phyloP scores from a whole-genome alignment of 2,797 vertebrate genomes.

The Sebastes iracundus region DNA sequence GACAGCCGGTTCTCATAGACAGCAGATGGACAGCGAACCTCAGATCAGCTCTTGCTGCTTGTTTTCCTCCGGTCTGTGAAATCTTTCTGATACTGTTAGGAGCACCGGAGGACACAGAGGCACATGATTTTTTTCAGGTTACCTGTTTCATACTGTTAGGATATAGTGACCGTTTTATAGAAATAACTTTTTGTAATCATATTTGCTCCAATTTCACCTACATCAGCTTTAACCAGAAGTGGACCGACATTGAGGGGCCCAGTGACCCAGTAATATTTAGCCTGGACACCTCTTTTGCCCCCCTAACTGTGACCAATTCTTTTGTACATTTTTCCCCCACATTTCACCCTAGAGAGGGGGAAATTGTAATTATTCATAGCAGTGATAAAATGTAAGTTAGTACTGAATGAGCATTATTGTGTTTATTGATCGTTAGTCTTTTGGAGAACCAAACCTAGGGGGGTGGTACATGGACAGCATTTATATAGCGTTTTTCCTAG shows the following conservation, averaged over 20 bases:
- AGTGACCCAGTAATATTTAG: not conserved
- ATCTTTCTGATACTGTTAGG: fast-evolving
- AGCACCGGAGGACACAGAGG: no score
- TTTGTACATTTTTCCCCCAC: not conserved
- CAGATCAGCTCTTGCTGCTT: no score
- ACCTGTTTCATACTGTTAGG: no score
- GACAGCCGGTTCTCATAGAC: no score
- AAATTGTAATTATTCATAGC: not conserved
- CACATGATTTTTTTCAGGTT: no score
- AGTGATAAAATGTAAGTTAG: not conserved
- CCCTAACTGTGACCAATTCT: not conserved
- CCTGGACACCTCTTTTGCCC: fast-evolving
- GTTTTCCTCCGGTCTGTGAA: no score
- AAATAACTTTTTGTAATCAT: no score
- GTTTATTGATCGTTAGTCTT: not conserved
- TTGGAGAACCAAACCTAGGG: not conserved
- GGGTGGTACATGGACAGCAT: fast-evolving
- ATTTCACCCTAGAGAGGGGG: not conserved
- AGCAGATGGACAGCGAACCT: fast-evolving
- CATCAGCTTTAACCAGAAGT: not conserved
- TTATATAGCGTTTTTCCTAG: not conserved
- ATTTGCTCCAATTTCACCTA: fast-evolving
- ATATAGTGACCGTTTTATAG: fast-evolving
- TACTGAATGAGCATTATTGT: not conserved
- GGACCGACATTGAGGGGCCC: no score